phyloP scores from a whole-genome alignment of 1,140 invertebrate genomes.

The Laodelphax striatellus region DNA sequence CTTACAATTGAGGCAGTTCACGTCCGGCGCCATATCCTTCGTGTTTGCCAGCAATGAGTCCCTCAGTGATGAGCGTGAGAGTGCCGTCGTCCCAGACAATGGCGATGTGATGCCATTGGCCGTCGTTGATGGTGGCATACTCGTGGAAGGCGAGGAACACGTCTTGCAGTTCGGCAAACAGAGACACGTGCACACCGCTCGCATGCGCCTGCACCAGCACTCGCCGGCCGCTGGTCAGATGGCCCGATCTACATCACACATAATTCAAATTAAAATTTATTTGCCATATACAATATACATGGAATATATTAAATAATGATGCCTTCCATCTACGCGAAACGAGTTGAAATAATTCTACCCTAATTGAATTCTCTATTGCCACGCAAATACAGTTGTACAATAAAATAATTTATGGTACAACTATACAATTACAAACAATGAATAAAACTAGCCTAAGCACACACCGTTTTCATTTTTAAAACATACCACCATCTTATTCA shows the following conservation, averaged over 20 bases:
- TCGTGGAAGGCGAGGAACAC: slow-evolving; percentile 84
- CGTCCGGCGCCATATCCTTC: slow-evolving; percentile 72
- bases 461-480: too few relatives aligned
- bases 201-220: slow-evolving; percentile 80
- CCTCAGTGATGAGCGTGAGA: slow-evolving; percentile 81
- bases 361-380: too few relatives aligned
- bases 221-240: slow-evolving; percentile 64
- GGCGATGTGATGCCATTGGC: slow-evolving; percentile 93
- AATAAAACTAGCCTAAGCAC: too few relatives aligned
- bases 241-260: slow-evolving; percentile 45
- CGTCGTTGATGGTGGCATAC: slow-evolving; percentile 88
- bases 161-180: slow-evolving; percentile 79
- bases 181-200: slow-evolving; percentile 75
- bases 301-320: not conserved
- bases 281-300: not conserved
- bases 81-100: slow-evolving; percentile 85
- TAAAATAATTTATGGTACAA: too few relatives aligned
- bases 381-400: too few relatives aligned
- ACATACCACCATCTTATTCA: too few relatives aligned
- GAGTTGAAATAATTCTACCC: too few relatives aligned
- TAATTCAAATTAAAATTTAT: not conserved
- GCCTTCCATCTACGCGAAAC: not conserved
- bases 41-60: slow-evolving; percentile 79
- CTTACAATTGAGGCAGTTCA: slow-evolving; percentile 66
- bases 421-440: too few relatives aligned